Evolutionary conservation across 1,140 invertebrate genomes (phyloP), one percentile per base, ranked within the genome.

Genomic region (Halictus rubicundus): DNA sequence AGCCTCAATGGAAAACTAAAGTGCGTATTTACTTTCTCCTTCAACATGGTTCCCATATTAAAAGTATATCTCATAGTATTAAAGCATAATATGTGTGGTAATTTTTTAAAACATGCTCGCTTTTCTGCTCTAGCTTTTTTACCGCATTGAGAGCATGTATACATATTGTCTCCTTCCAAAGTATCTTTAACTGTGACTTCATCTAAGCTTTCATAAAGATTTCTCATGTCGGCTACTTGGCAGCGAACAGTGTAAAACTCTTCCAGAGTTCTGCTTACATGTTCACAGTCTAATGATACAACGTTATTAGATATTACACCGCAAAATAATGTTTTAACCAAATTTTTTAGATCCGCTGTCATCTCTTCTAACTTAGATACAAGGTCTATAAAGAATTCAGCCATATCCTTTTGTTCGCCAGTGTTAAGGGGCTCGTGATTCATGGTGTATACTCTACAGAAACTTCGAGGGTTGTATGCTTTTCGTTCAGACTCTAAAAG

Each of bases 61-160:
- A 99, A 99, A 0, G 98, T 98, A 86, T 99, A 99, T n/a, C 98
- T 94, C 98, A 99, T 98, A 0, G 98, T 99, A 90, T 99, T 99
- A 89, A 99, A 98, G 89, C 98, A 99, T 21, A 99, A 92, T 80
- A 99, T 98, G 74, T 97, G 96, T 0, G 98, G 98, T 16, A 99
- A 91, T 87, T 97, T 97, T 88, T 98, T 98, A 88, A 99, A 99
- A 92, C 98, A 99, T 0, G 98, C 98, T 68, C 98, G 93, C 92
- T 99, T 99, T 90, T 99, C 98, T 0, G 98, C 98, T 60, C 98
- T 94, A 23, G 99, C 98, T 95, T 99, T 99, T 88, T 97, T 97
- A 1, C 97, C 96, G 92, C 98, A 99, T 82, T 98, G 97, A 10
- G 97, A 98, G 91, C 98, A 99, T 0, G 97, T 99, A 91, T 99